These are phyloP conservation scores for Dryococelus australis DNA, from an alignment of 2,888 invertebrate genomes.

Conservation along the genomic window DNA sequence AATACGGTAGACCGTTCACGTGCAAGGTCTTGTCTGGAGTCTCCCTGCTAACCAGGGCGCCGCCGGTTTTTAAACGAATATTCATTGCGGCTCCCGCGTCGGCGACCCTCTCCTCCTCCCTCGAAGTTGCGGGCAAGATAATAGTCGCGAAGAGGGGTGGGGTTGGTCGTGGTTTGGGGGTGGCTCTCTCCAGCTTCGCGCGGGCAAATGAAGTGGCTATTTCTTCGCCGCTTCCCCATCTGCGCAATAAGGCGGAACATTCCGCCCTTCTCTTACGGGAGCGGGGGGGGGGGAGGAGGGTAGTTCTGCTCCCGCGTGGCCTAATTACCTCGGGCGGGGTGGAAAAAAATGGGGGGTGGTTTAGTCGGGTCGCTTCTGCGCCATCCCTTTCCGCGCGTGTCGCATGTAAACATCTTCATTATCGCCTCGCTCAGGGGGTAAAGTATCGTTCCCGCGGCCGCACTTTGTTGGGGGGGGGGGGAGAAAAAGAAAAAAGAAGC, in stretches of 20 bases:
- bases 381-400: not conserved
- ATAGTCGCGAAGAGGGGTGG: not conserved
- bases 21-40: not conserved
- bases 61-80: not conserved
- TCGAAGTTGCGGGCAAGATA: not conserved
- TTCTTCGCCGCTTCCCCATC: conserved; percentile 2
- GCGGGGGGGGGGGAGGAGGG: not conserved
- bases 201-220: not conserved
- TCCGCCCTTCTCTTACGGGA: not conserved
- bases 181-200: not conserved
- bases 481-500: not conserved
- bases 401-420: conserved; percentile 43
- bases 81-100: not conserved
- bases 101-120: not conserved
- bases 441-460: not conserved
- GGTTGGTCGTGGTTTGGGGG: not conserved
- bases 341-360: not conserved
- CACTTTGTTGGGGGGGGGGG: too few species aligned
- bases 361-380: not conserved
- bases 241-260: not conserved
- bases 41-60: not conserved
- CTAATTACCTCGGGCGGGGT: not conserved
- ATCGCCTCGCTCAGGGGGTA: conserved; percentile 24
- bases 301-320: not conserved
- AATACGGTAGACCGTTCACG: not conserved